A percentile compares a stretch with the other conserved stretches of the same genome.
Conservation (phyloP, 2,797 vertebrate genomes). For the Myotis daubentonii region DNA sequence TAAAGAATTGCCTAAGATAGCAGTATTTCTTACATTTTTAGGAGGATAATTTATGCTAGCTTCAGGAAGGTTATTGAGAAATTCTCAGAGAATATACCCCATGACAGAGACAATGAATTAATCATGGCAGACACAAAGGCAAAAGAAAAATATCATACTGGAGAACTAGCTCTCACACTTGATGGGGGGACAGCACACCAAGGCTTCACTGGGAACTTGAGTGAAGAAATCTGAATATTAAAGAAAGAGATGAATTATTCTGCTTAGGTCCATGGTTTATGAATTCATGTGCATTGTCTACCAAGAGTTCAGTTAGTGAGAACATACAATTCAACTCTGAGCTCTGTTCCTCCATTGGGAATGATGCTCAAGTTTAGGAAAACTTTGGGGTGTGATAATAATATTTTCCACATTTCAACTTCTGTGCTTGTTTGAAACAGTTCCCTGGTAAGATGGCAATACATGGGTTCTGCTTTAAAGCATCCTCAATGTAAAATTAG, state of each 20-base stretch:
- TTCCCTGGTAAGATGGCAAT: background rate
- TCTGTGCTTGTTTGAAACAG: constrained; percentile 3
- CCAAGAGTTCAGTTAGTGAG: constrained; percentile 66
- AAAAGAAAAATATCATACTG: constrained; percentile 55
- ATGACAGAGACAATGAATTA: constrained; percentile 50
- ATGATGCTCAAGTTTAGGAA: constrained; percentile 40
- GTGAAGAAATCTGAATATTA: constrained; percentile 54
- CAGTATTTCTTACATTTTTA: constrained; percentile 48
- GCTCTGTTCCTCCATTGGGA: constrained; percentile 49
- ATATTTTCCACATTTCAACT: background rate
- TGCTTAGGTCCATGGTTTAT: constrained; percentile 63
- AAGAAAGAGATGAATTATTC: constrained; percentile 59
- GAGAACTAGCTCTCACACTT: constrained; percentile 55
- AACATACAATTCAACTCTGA: constrained; percentile 66
- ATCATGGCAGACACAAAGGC: constrained; percentile 61
- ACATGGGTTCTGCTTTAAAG: constrained; percentile 24
- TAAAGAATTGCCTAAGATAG: background rate
- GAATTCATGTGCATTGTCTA: constrained; percentile 56
- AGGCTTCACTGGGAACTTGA: constrained; percentile 64
- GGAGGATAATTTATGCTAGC: constrained; percentile 39
- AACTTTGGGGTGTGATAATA: background rate
- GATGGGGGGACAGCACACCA: constrained; percentile 2
- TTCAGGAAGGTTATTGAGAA: constrained; percentile 33
- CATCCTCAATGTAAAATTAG: constrained; percentile 59
- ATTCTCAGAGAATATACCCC: constrained; percentile 20